These are phyloP conservation scores for Myioborus melanocephalus DNA, from an alignment of 2,797 vertebrate genomes.

Conservation along the genomic window DNA sequence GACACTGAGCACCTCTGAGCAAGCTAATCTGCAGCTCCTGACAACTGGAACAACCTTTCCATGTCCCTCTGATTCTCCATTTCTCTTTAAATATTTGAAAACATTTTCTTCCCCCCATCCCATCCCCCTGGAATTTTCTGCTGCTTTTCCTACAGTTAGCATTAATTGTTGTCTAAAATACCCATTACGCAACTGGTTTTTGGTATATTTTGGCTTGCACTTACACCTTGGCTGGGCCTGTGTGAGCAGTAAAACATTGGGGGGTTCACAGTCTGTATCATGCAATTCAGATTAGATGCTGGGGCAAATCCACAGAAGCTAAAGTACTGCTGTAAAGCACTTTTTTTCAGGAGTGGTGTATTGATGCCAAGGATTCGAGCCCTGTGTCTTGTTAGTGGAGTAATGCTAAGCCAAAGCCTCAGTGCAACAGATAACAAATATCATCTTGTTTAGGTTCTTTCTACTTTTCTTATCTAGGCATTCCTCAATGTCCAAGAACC, in stretches of 20 bases:
- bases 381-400: background rate
- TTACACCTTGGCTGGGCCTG: background rate
- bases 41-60: background rate
- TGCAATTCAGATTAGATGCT: background rate
- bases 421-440: background rate
- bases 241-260: background rate
- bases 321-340: background rate
- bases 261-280: background rate
- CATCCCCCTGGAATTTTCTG: background rate
- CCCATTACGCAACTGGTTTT: background rate
- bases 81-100: background rate
- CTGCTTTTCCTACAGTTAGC: background rate
- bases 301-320: conserved; percentile 12
- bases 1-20: background rate
- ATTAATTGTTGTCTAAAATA: background rate
- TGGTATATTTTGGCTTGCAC: background rate
- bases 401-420: background rate
- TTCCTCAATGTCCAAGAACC: background rate
- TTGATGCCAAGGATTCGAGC: background rate
- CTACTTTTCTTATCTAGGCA: background rate
- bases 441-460: background rate
- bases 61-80: background rate
- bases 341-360: background rate
- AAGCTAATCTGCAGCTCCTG: background rate
- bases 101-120: background rate